phyloP scores from a whole-genome alignment of 2,113 vertebrate genomes.

The Nycticryphes semicollaris region DNA sequence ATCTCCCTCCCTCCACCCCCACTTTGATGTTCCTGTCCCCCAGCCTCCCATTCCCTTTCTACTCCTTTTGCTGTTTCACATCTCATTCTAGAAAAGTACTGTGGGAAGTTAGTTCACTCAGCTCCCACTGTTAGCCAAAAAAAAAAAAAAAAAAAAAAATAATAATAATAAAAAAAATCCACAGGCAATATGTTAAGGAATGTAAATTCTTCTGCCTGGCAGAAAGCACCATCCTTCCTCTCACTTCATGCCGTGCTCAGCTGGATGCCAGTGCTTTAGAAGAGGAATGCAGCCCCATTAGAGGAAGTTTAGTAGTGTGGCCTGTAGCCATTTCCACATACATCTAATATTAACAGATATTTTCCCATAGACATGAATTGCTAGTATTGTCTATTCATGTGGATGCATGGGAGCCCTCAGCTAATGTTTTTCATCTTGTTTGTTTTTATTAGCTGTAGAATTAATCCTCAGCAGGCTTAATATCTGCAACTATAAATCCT shows the following conservation, averaged over 20 bases:
- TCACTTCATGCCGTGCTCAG: not conserved
- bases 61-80: not conserved
- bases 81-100: not conserved
- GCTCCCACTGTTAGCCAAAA: conserved; percentile 23
- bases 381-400: not conserved
- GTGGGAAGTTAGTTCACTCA: conserved; percentile 49
- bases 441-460: not conserved
- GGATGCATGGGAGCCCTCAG: not conserved
- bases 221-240: not conserved
- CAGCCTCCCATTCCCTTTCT: not conserved
- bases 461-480: not conserved
- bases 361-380: not conserved
- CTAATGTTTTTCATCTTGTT: not conserved
- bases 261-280: not conserved
- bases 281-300: not conserved
- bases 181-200: conserved; percentile 52
- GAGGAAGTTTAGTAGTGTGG: not conserved
- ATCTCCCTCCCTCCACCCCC: too few species aligned
- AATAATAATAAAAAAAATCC: too few species aligned
- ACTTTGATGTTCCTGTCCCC: not conserved
- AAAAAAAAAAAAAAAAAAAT: not conserved
- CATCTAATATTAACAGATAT: not conserved
- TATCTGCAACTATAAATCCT: not conserved
- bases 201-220: not conserved
- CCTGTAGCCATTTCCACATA: not conserved